Evolutionary conservation across 2,888 invertebrate species (phyloP).

Genomic region (Rhopalosiphum nymphaeae): DNA sequence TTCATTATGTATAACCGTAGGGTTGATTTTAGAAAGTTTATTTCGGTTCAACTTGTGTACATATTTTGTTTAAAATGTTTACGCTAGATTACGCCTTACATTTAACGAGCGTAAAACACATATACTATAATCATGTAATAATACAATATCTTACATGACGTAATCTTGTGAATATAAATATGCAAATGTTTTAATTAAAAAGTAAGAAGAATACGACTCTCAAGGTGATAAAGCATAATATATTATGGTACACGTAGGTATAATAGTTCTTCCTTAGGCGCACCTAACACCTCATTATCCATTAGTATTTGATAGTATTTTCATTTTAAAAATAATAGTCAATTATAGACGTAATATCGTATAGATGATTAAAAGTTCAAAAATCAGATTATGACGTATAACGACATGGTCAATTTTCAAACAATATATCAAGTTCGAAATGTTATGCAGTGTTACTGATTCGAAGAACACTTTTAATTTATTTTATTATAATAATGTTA

Average conservation of each 20-base stretch:
- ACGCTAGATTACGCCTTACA: not conserved
- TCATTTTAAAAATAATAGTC: too few relatives aligned
- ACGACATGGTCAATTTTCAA: not conserved
- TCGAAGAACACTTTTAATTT: not conserved
- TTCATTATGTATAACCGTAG: too few relatives aligned
- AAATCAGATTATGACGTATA: not conserved
- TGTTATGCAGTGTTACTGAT: not conserved
- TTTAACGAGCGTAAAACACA: not conserved
- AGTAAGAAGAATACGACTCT: not conserved
- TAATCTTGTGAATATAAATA: not conserved
- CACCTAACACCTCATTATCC: not conserved
- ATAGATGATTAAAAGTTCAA: not conserved
- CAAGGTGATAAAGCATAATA: too few relatives aligned
- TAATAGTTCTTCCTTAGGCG: not conserved
- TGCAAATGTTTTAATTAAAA: not conserved
- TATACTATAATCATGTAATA: not conserved
- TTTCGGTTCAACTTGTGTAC: not conserved
- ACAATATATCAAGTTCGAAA: not conserved
- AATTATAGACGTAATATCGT: too few relatives aligned
- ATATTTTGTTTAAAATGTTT: not conserved
- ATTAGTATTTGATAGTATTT: not conserved
- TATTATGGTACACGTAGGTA: not conserved
- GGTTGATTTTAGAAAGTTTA: not conserved
- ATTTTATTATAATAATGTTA: not conserved
- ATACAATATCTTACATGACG: not conserved